Evolutionary conservation across 2,888 invertebrate genomes (phyloP).

Genomic region (Rhyacophila evoluta): DNA sequence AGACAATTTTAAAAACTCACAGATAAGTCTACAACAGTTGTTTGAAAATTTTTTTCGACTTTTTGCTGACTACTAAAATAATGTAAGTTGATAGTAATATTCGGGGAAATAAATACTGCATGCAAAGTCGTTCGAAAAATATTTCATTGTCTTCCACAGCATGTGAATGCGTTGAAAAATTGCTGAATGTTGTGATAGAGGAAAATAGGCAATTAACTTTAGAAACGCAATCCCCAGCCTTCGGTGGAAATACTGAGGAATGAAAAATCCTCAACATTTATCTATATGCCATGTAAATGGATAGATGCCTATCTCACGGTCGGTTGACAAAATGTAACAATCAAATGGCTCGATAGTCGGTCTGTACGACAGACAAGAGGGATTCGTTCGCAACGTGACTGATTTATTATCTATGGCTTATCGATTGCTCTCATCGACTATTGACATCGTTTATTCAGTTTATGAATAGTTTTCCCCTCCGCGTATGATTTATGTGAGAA

Average conservation of each 20-base stretch:
- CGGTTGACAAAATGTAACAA: conserved; percentile 30
- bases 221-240: neutral
- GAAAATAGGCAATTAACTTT: neutral
- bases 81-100: too few species aligned
- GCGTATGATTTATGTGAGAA: conserved; percentile 20
- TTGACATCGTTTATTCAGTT: conserved; percentile 10
- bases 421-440: neutral
- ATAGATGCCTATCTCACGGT: conserved; percentile 31
- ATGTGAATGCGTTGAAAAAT: conserved; percentile 23
- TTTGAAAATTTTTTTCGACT: too few species aligned
- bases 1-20: too few species aligned
- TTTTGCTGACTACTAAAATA: too few species aligned
- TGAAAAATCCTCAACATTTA: conserved; percentile 36
- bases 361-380: neutral
- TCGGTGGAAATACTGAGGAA: neutral
- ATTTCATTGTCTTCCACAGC: too few species aligned
- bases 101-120: too few species aligned
- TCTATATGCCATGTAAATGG: conserved; percentile 28
- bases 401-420: conserved; percentile 4
- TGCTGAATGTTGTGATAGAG: neutral
- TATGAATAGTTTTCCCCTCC: conserved; percentile 18
- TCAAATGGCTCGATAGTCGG: neutral
- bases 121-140: too few species aligned
- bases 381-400: conserved; percentile 20
- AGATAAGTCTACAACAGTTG: too few species aligned